Conservation (phyloP, 1,140 invertebrate genomes). For the Pissodes strobi region DNA sequence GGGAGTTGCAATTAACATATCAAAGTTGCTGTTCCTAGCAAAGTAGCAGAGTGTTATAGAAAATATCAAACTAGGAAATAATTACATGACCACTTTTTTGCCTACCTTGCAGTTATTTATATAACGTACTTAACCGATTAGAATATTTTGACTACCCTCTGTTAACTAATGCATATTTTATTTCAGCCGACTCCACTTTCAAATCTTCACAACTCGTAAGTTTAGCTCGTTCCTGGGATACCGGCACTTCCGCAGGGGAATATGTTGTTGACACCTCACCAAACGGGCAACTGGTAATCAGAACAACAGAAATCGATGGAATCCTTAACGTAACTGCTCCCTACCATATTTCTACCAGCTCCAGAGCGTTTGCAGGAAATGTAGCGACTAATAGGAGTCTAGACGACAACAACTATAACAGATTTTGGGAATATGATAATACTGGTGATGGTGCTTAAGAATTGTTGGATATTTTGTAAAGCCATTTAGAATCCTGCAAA, state of each 20-base stretch:
- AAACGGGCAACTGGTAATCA: constrained; percentile 4
- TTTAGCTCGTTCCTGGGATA: constrained; percentile 1
- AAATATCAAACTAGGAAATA: too few relatives aligned
- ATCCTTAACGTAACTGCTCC: constrained; percentile 12
- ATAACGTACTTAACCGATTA: too few relatives aligned
- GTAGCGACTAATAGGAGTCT: background rate
- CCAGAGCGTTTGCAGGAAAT: constrained; percentile 4
- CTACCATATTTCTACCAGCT: constrained; percentile 2
- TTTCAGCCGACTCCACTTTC: background rate
- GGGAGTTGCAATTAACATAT: too few relatives aligned
- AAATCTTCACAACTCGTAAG: background rate
- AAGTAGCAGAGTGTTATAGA: too few relatives aligned
- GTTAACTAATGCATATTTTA: too few relatives aligned
- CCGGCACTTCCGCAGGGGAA: background rate
- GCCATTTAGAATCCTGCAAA: too few relatives aligned
- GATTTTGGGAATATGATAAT: constrained; percentile 21
- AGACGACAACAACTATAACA: constrained; percentile 15
- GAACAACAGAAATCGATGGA: constrained; percentile 4
- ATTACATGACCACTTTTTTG: too few relatives aligned
- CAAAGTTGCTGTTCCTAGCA: too few relatives aligned
- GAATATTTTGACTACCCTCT: too few relatives aligned
- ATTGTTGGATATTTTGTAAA: too few relatives aligned
- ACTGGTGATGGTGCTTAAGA: constrained; percentile 11
- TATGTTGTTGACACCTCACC: constrained; percentile 1
- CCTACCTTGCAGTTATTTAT: too few relatives aligned